Conservation (phyloP, 2,888 invertebrate genomes). For the Monochamus alternatus region DNA sequence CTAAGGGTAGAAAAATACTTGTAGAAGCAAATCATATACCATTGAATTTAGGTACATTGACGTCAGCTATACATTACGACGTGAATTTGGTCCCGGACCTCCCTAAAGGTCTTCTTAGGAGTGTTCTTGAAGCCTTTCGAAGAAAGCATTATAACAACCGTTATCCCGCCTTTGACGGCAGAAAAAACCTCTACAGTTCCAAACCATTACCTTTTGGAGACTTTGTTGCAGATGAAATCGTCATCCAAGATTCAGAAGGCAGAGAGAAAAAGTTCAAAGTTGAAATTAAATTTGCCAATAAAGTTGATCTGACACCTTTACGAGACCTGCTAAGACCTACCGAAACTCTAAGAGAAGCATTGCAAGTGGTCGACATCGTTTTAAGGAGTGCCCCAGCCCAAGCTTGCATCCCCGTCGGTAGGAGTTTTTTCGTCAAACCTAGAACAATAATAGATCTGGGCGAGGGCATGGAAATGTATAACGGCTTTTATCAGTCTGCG, state of each 20-base stretch:
- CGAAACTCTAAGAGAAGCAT: slow-evolving; percentile 73
- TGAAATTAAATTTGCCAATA: slow-evolving; percentile 55
- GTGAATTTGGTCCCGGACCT: slow-evolving; percentile 80
- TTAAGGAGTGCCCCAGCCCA: slow-evolving; percentile 77
- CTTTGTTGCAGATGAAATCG: slow-evolving; percentile 42
- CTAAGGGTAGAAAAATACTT: slow-evolving; percentile 65
- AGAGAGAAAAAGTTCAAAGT: slow-evolving; percentile 51
- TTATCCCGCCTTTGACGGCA: slow-evolving; percentile 83
- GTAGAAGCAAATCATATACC: slow-evolving; percentile 78
- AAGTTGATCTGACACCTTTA: slow-evolving; percentile 71
- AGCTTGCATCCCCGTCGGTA: slow-evolving; percentile 62
- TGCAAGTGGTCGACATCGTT: slow-evolving; percentile 90
- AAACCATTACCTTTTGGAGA: slow-evolving; percentile 69
- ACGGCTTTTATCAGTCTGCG: slow-evolving; percentile 94
- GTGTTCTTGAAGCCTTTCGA: slow-evolving; percentile 66
- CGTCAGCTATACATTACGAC: slow-evolving; percentile 84
- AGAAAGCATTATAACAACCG: slow-evolving; percentile 68
- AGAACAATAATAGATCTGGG: slow-evolving; percentile 75
- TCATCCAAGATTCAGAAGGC: slow-evolving; percentile 46
- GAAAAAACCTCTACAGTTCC: slow-evolving; percentile 78
- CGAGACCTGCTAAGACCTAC: slow-evolving; percentile 47
- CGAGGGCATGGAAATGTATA: slow-evolving; percentile 89
- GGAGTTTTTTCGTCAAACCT: slow-evolving; percentile 61
- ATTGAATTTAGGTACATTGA: slow-evolving; percentile 58
- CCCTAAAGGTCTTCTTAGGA: slow-evolving; percentile 77